phyloP scores from a whole-genome alignment of 2,888 invertebrate genomes.

The Aromia moschata region DNA sequence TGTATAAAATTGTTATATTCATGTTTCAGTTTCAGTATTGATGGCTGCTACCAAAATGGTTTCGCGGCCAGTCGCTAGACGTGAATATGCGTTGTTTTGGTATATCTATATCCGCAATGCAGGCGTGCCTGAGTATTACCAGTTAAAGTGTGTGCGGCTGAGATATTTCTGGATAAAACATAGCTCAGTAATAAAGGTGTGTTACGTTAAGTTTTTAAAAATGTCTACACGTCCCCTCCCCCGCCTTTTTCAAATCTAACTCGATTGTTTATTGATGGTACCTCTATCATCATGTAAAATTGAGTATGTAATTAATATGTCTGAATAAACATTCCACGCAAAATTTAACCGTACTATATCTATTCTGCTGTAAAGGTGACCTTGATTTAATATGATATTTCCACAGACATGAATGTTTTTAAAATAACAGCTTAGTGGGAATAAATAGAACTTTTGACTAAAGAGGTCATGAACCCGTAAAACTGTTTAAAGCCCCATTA shows the following conservation, averaged over 20 bases:
- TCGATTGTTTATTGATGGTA: slow-evolving; percentile 49
- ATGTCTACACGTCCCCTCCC: slow-evolving; percentile 55
- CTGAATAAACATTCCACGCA: slow-evolving; percentile 36
- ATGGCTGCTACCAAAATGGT: slow-evolving; percentile 63
- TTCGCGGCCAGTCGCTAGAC: slow-evolving; percentile 63
- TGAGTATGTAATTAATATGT: slow-evolving; percentile 44
- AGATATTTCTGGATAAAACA: slow-evolving; percentile 60
- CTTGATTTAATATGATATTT: slow-evolving; percentile 43
- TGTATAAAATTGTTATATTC: slow-evolving; percentile 33
- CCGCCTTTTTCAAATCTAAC: slow-evolving; percentile 52
- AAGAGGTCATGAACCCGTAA: slow-evolving; percentile 44
- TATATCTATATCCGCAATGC: slow-evolving; percentile 63
- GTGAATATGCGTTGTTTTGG: slow-evolving; percentile 63
- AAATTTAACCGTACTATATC: slow-evolving; percentile 33
- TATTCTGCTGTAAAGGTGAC: slow-evolving; percentile 43
- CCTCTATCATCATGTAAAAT: slow-evolving; percentile 40
- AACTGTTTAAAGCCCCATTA: slow-evolving; percentile 25
- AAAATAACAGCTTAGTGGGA: slow-evolving; percentile 35
- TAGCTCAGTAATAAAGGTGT: slow-evolving; percentile 49
- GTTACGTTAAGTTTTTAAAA: slow-evolving; percentile 45
- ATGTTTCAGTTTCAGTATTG: slow-evolving; percentile 50
- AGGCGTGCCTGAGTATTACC: slow-evolving; percentile 62
- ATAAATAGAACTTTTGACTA: slow-evolving; percentile 33
- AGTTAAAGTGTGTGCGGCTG: slow-evolving; percentile 60
- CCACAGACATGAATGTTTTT: slow-evolving; percentile 39